These are phyloP conservation scores for Oegoconia quadripuncta DNA, from an alignment of 2,888 invertebrate species.

Conservation along the genomic window DNA sequence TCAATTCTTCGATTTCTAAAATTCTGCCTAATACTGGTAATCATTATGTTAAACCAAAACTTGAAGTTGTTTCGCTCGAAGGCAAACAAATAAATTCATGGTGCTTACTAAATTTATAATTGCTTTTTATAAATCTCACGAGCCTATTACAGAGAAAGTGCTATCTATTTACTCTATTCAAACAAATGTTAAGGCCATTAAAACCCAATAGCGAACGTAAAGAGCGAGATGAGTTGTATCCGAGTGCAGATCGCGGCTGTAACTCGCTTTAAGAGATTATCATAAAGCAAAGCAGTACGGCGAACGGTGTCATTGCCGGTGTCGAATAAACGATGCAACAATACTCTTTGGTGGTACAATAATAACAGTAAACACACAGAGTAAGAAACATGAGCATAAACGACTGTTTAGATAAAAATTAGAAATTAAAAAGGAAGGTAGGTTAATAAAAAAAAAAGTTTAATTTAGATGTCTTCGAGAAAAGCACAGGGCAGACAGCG, in stretches of 20 bases:
- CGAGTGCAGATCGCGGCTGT: conserved; percentile 27
- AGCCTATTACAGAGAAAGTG: conserved; percentile 18
- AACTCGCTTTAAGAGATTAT: conserved; percentile 35
- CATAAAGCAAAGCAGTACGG: conserved; percentile 25
- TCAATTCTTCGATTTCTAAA: too few relatives aligned
- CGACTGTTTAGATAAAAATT: too few relatives aligned
- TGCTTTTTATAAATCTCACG: conserved; percentile 11
- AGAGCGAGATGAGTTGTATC: conserved; percentile 36
- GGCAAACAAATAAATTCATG: background rate
- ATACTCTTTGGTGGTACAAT: conserved; percentile 18
- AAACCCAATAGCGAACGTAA: conserved; percentile 31
- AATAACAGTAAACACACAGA: too few relatives aligned
- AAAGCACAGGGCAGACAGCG: too few relatives aligned
- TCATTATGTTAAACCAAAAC: background rate
- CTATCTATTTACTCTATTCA: conserved; percentile 18
- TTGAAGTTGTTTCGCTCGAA: background rate
- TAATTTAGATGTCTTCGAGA: too few relatives aligned
- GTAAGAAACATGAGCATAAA: too few relatives aligned
- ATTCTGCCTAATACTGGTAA: too few relatives aligned
- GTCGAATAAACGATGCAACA: conserved; percentile 30
- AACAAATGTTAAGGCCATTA: conserved; percentile 24
- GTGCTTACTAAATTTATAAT: conserved; percentile 6
- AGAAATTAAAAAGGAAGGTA: too few relatives aligned
- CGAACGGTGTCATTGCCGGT: conserved; percentile 24
- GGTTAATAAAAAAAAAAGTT: too few relatives aligned